phyloP scores from a whole-genome alignment of 35 echinoderm and acorn worm species.

The Apostichopus parvimensis region DNA sequence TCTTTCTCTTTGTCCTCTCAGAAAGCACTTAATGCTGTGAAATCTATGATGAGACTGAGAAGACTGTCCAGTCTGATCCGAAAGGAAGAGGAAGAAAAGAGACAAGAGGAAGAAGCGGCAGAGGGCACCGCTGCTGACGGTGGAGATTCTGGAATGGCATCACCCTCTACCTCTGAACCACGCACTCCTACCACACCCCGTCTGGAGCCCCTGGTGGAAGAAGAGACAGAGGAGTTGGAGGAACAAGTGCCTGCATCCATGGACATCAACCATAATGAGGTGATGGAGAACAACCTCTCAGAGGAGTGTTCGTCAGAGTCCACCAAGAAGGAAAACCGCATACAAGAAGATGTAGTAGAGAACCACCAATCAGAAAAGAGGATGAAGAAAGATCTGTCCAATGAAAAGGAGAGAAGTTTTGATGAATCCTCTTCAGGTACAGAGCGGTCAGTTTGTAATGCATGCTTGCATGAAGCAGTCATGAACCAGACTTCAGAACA shows the following conservation, averaged over 20 bases:
- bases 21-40: conserved; percentile 98
- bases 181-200: conserved; percentile 26
- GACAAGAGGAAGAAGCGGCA: background rate
- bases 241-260: background rate
- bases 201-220: conserved; percentile 41
- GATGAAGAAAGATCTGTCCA: background rate
- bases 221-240: conserved; percentile 23
- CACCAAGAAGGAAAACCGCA: background rate
- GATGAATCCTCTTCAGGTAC: conserved; percentile 26
- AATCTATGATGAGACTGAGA: conserved; percentile 84
- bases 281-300: conserved; percentile 27
- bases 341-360: background rate
- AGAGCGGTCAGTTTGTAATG: background rate
- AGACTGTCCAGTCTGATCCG: conserved; percentile 73
- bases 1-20: conserved; percentile 30
- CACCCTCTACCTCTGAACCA: conserved; percentile 42
- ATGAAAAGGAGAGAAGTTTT: conserved; percentile 9
- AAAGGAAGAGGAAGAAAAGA: conserved; percentile 28
- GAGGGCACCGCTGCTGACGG: background rate
- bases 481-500: background rate
- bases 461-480: background rate
- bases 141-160: conserved; percentile 34
- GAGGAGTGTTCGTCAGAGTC: background rate
- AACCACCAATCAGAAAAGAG: conserved; percentile 10
- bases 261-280: conserved; percentile 45